Evolutionary conservation across 2,888 invertebrate genomes (phyloP).

Genomic region (Drosophila bunnanda): DNA sequence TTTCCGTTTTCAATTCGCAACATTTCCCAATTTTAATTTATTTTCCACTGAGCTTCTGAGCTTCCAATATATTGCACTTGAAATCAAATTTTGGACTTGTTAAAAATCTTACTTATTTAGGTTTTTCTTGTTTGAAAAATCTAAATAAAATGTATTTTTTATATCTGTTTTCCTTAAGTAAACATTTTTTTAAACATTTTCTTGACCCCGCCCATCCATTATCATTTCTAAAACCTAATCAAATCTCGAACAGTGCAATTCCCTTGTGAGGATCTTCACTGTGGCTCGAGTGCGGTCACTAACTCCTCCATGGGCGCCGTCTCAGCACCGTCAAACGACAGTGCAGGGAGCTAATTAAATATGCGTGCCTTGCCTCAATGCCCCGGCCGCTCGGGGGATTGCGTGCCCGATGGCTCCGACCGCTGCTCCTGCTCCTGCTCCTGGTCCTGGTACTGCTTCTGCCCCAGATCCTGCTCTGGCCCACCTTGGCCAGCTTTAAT

Average conservation of each 20-base stretch:
- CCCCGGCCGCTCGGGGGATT: constrained; percentile 49
- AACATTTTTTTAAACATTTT: not conserved
- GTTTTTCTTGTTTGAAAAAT: not conserved
- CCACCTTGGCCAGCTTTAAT: constrained; percentile 35
- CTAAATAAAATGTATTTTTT: rapidly evolving
- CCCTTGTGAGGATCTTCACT: constrained; percentile 34
- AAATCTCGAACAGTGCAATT: constrained; percentile 28
- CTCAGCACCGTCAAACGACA: constrained; percentile 30
- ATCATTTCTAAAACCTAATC: constrained; percentile 35
- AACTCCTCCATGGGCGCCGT: constrained; percentile 9
- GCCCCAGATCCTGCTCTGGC: constrained; percentile 6
- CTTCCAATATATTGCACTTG: too few relatives aligned
- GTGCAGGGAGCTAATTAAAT: constrained; percentile 55
- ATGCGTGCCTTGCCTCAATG: constrained; percentile 55
- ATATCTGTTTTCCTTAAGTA: not conserved
- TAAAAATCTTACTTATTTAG: not conserved
- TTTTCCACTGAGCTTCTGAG: not conserved
- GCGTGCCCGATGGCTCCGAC: constrained; percentile 41
- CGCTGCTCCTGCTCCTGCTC: constrained; percentile 5
- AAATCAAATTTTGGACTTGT: not conserved
- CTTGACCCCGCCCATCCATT: constrained; percentile 19
- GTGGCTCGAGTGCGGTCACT: constrained; percentile 43
- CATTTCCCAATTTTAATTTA: not conserved
- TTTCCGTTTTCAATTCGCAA: not conserved
- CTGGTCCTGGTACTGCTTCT: constrained; percentile 1